Conservation (phyloP, 2,797 vertebrate species). For the Mycteria americana region DNA sequence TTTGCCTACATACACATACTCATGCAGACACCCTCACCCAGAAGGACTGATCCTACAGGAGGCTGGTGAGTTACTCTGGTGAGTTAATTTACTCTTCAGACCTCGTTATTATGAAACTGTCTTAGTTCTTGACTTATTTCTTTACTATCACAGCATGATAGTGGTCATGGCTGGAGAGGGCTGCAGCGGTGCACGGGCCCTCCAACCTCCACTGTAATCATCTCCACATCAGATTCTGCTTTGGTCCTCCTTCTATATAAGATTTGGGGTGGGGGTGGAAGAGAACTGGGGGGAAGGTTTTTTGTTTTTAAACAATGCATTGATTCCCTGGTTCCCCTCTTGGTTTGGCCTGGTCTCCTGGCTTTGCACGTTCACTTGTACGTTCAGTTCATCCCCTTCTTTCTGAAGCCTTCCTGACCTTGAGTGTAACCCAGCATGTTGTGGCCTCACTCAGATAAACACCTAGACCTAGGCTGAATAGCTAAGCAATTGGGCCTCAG, state of each 20-base stretch:
- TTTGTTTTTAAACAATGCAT: accelerated
- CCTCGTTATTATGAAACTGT: not conserved
- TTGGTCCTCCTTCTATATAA: not conserved
- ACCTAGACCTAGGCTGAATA: not conserved
- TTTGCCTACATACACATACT: not conserved
- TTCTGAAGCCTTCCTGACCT: not conserved
- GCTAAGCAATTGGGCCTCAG: not conserved
- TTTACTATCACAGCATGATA: not conserved
- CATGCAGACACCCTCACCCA: not conserved
- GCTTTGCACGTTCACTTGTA: not conserved
- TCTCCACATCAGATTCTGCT: not conserved
- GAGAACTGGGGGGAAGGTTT: accelerated
- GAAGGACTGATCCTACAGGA: not conserved
- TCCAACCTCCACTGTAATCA: not conserved
- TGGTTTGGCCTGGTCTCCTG: not conserved
- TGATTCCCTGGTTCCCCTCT: not conserved
- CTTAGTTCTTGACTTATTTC: not conserved
- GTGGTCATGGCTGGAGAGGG: not conserved
- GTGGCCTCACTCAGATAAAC: not conserved
- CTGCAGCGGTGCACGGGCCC: not conserved
- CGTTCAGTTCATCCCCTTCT: not conserved
- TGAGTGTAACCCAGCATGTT: not conserved
- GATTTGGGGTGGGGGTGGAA: accelerated
- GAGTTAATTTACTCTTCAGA: not conserved
- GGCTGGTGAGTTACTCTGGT: not conserved